phyloP scores from a whole-genome alignment of 2,797 vertebrate genomes.

The Amazonetta brasiliensis region DNA sequence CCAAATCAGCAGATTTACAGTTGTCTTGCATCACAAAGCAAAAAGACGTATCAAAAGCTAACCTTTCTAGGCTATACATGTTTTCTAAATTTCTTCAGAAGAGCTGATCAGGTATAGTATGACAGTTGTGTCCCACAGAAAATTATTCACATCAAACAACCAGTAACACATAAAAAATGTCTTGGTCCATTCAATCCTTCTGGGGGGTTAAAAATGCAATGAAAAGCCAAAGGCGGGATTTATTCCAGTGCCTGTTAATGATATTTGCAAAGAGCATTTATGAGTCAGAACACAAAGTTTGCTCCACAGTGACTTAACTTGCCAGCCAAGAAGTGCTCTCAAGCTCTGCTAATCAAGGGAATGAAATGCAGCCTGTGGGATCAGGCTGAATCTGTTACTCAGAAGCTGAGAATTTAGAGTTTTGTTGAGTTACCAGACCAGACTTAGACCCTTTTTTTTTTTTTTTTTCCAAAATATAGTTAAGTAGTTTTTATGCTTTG shows the following conservation, averaged over 20 bases:
- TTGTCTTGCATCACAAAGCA: slow-evolving; percentile 18
- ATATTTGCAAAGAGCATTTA: slow-evolving; percentile 31
- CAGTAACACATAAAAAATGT: not conserved
- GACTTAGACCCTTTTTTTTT: not conserved
- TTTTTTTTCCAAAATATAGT: not conserved
- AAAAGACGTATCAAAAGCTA: not conserved
- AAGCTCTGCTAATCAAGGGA: slow-evolving; percentile 46
- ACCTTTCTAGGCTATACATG: not conserved
- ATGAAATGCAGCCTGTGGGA: slow-evolving; percentile 28
- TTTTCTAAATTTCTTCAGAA: not conserved
- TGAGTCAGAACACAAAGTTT: slow-evolving; percentile 52
- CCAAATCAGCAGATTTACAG: slow-evolving; percentile 5
- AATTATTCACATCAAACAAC: not conserved
- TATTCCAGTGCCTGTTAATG: slow-evolving; percentile 2
- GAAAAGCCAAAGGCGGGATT: not conserved
- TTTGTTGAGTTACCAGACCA: not conserved
- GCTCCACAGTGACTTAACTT: slow-evolving; percentile 24
- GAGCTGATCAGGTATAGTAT: not conserved
- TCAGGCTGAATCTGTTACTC: slow-evolving; percentile 23
- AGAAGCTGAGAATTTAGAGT: not conserved
- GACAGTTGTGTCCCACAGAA: not conserved
- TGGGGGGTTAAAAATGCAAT: not conserved
- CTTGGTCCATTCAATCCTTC: not conserved
- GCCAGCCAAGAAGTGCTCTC: slow-evolving; percentile 23
- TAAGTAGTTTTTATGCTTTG: not conserved